These are phyloP conservation scores for Ctenopoma multispine DNA, from an alignment of 2,797 vertebrate species.

Conservation along the genomic window DNA sequence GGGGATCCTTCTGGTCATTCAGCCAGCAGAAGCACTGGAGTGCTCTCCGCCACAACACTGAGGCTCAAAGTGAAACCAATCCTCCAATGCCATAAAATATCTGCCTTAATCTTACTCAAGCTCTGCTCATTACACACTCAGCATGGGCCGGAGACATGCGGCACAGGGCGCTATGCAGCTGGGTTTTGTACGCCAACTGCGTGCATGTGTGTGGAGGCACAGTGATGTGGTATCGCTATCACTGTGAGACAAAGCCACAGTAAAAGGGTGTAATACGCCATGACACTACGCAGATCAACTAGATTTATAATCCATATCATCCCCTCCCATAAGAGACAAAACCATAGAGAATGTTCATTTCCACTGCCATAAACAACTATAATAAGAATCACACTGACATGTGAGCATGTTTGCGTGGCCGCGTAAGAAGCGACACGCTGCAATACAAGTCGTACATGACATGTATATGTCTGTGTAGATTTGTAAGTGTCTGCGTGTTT, in stretches of 20 bases:
- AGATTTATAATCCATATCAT: constrained; percentile 69
- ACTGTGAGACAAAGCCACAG: constrained; percentile 53
- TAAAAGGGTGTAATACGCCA: constrained; percentile 64
- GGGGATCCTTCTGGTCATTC: constrained; percentile 69
- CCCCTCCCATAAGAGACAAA: constrained; percentile 53
- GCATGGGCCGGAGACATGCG: constrained; percentile 70
- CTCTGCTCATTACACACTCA: constrained; percentile 79
- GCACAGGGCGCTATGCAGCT: constrained; percentile 54
- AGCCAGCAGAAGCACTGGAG: constrained; percentile 59
- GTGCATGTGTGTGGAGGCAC: constrained; percentile 32
- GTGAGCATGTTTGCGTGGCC: constrained; percentile 45
- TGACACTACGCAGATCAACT: constrained; percentile 62
- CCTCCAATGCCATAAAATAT: constrained; percentile 67
- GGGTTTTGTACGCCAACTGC: constrained; percentile 60
- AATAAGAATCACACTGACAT: constrained; percentile 57
- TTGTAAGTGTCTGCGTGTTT: constrained; percentile 18
- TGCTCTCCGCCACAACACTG: constrained; percentile 50
- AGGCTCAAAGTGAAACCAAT: constrained; percentile 69
- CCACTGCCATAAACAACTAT: constrained; percentile 72
- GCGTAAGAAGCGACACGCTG: constrained; percentile 13
- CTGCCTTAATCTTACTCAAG: constrained; percentile 78
- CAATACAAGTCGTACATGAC: constrained; percentile 26
- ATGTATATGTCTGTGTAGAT: constrained; percentile 1
- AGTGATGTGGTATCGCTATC: constrained; percentile 60
- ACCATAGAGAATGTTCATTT: constrained; percentile 75